Percentiles rank a stretch among this genome's conserved stretches.
These are phyloP conservation scores for Chionomys nivalis DNA, from an alignment of 2,113 vertebrate species.

Conservation along the genomic window DNA sequence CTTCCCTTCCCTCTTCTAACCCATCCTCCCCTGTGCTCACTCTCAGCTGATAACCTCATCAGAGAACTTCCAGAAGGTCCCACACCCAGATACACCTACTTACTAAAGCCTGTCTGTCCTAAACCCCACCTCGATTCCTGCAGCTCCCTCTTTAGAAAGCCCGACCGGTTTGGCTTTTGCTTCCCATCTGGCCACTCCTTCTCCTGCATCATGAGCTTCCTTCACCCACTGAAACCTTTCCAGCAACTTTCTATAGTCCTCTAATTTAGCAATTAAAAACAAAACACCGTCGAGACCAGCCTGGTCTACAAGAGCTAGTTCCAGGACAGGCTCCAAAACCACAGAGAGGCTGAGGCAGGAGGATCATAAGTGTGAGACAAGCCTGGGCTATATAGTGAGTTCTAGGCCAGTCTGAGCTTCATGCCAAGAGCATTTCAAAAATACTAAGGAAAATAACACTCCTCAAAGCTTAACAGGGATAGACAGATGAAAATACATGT, in stretches of 20 bases:
- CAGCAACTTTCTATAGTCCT: neutral
- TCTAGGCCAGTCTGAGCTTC: neutral
- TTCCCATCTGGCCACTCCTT: neutral
- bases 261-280: neutral
- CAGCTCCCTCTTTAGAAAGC: neutral
- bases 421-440: neutral
- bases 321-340: too few relatives aligned
- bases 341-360: neutral
- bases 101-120: neutral
- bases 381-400: neutral
- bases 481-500: neutral
- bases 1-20: neutral
- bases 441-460: neutral
- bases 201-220: neutral
- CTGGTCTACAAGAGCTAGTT: too few relatives aligned
- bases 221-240: neutral
- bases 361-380: neutral
- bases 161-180: neutral
- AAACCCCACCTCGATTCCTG: neutral
- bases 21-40: neutral
- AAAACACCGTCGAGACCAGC: too few relatives aligned
- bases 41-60: slow-evolving; percentile 41
- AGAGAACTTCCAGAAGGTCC: neutral
- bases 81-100: neutral
- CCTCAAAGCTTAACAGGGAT: neutral